Evolutionary conservation across 1,140 invertebrate species (phyloP).

Genomic region (Danaus melanippus): DNA sequence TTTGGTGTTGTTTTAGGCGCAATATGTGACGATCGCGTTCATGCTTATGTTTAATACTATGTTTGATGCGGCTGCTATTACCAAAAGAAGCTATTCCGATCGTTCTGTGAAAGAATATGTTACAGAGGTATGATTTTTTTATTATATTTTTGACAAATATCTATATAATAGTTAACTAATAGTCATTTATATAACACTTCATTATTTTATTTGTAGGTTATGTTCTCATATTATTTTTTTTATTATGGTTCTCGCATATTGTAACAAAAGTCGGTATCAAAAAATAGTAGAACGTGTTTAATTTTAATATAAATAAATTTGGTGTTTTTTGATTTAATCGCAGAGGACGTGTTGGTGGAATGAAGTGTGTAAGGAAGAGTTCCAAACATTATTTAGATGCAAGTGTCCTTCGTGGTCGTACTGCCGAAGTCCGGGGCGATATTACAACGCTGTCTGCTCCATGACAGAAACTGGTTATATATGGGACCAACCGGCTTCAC

Average conservation of each 20-base stretch:
- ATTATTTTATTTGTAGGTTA: background rate
- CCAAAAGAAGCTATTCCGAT: constrained; percentile 82
- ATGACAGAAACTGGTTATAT: constrained; percentile 93
- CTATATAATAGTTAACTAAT: background rate
- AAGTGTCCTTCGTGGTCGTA: constrained; percentile 90
- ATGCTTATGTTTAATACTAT: constrained; percentile 45
- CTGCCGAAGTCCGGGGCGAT: constrained; percentile 88
- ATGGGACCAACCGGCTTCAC: constrained; percentile 83
- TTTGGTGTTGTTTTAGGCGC: constrained; percentile 35
- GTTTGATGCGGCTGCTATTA: constrained; percentile 52
- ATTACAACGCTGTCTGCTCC: constrained; percentile 92
- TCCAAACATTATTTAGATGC: constrained; percentile 88
- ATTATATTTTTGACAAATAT: constrained; percentile 2
- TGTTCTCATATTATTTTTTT: background rate
- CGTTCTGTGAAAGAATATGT: constrained; percentile 84
- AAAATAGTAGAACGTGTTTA: no score
- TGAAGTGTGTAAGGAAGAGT: constrained; percentile 93
- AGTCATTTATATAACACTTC: background rate
- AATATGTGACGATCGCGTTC: constrained; percentile 47
- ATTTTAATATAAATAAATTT: no score
- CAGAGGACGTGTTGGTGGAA: constrained; percentile 94
- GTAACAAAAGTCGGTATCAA: no score
- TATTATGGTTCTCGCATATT: no score
- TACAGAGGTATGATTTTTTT: constrained; percentile 77
- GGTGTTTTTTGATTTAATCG: constrained; percentile 15